phyloP scores from a whole-genome alignment of 2,797 vertebrate species.

The Hephaestus fuliginosus region DNA sequence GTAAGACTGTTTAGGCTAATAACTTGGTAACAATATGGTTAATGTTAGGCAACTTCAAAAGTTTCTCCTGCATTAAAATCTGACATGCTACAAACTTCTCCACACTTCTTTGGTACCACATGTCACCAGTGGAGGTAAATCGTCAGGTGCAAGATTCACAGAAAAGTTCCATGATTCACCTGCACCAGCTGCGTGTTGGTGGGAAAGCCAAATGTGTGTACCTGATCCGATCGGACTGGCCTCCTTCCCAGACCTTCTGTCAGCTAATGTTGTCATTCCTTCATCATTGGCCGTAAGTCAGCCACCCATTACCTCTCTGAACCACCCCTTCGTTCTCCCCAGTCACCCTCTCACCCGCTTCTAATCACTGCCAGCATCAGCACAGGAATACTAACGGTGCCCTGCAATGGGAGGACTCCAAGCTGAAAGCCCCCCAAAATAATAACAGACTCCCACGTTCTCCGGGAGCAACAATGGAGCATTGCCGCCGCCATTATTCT shows the following conservation, averaged over 20 bases:
- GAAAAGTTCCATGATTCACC: not conserved
- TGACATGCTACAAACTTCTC: too few species aligned
- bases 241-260: slow-evolving; percentile 47
- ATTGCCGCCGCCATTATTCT: slow-evolving; percentile 20
- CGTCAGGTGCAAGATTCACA: not conserved
- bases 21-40: too few species aligned
- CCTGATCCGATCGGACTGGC: slow-evolving; percentile 37
- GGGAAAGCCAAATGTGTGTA: slow-evolving; percentile 4
- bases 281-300: slow-evolving; percentile 65
- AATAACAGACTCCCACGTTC: slow-evolving; percentile 41
- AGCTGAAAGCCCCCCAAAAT: slow-evolving; percentile 44
- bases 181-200: not conserved
- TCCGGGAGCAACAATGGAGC: slow-evolving; percentile 19
- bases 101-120: not conserved
- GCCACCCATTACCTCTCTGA: slow-evolving; percentile 60
- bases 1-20: too few species aligned
- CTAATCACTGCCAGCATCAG: slow-evolving; percentile 54
- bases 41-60: too few species aligned
- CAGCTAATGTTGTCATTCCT: slow-evolving; percentile 53
- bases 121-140: not conserved
- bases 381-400: slow-evolving; percentile 50
- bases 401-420: slow-evolving; percentile 44
- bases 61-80: too few species aligned
- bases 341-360: slow-evolving; percentile 29
- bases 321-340: slow-evolving; percentile 29